These are phyloP conservation scores for Drosophila paramelanica DNA, from an alignment of 2,888 invertebrate genomes.

Conservation along the genomic window DNA sequence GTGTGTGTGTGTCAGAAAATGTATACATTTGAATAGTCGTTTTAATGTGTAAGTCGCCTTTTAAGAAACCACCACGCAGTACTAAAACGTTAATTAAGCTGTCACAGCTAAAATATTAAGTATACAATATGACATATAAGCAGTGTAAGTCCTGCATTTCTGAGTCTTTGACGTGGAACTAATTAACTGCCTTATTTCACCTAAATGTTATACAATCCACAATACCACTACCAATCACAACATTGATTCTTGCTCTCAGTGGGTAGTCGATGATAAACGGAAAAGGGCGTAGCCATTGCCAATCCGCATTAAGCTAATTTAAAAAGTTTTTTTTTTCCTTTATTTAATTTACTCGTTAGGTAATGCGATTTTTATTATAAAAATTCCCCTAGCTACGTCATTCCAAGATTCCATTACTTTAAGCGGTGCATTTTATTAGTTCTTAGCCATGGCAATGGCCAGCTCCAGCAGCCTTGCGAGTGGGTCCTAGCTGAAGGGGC, in stretches of 20 bases:
- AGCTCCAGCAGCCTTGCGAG: background rate
- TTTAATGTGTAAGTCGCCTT: background rate
- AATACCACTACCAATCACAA: slow-evolving; percentile 26
- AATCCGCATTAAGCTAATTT: slow-evolving; percentile 62
- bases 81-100: background rate
- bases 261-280: slow-evolving; percentile 10
- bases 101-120: background rate
- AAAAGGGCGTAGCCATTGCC: background rate
- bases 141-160: background rate
- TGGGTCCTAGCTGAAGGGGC: background rate
- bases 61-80: no score
- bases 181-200: background rate
- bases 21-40: background rate
- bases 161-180: background rate
- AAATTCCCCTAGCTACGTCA: slow-evolving; percentile 28
- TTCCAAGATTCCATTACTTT: slow-evolving; percentile 13
- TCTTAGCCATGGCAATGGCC: slow-evolving; percentile 16
- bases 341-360: slow-evolving; percentile 65
- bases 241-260: slow-evolving; percentile 3
- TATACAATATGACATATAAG: background rate
- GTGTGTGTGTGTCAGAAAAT: slow-evolving; percentile 3
- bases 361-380: slow-evolving; percentile 64
- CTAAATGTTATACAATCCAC: background rate
- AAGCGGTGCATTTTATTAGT: slow-evolving; percentile 43
- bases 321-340: slow-evolving; percentile 29